These are phyloP conservation scores for Palythoa grandiflora DNA, from an alignment of 92 coral and sea anemone genomes.

Conservation along the genomic window DNA sequence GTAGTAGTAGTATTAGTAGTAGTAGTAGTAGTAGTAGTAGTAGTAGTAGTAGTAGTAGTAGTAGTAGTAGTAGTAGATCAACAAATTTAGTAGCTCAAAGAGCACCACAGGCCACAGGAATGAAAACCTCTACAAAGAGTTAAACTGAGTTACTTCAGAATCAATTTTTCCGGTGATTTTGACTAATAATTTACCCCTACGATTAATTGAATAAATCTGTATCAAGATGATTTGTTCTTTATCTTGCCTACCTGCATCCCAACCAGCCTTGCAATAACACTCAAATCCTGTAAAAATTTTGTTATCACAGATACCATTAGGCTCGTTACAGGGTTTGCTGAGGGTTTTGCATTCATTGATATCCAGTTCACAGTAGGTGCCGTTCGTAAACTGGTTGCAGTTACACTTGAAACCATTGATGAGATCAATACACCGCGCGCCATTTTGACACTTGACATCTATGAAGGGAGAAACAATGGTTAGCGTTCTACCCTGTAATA, in stretches of 20 bases:
- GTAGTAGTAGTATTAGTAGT: no score
- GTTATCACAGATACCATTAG: conserved; percentile 6
- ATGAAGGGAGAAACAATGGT: neutral
- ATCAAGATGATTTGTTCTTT: neutral
- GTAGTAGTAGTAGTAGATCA: no score
- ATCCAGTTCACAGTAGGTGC: conserved; percentile 75
- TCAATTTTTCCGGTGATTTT: neutral
- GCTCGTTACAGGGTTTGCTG: conserved; percentile 45
- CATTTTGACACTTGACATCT: conserved; percentile 36
- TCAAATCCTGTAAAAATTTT: neutral
- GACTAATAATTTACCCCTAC: no score
- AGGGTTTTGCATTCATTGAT: conserved; percentile 67
- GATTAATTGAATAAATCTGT: neutral
- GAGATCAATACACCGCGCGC: conserved; percentile 75
- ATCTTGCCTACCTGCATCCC: conserved; percentile 20
- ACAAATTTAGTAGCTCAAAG: no score
- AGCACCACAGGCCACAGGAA: no score
- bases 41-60: no score
- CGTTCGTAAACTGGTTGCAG: conserved; percentile 76
- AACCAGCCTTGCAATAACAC: conserved; percentile 30
- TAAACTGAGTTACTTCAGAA: no score
- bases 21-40: no score
- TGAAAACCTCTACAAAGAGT: neutral
- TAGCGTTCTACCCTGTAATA: neutral
- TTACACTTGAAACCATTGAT: conserved; percentile 73